Evolutionary conservation across 2,113 vertebrate species (phyloP).

Genomic region (Gavialis gangeticus): DNA sequence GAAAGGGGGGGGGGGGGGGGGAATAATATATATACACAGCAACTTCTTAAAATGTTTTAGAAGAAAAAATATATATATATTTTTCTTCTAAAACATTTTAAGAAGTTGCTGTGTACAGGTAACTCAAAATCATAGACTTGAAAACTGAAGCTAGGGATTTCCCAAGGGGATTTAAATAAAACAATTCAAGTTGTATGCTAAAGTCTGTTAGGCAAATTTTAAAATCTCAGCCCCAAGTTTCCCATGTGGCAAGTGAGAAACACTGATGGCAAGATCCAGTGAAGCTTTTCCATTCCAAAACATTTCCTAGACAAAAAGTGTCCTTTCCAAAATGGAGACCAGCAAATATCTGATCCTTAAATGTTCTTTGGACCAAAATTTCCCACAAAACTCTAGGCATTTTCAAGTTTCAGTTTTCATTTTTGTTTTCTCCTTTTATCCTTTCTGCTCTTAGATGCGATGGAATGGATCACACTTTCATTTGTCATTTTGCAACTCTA

Average conservation of each 20-base stretch:
- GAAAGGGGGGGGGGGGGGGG: no score
- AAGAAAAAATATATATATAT: neutral
- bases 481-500: neutral
- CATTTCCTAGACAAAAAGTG: neutral
- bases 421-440: neutral
- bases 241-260: neutral
- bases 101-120: neutral
- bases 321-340: neutral
- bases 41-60: no score
- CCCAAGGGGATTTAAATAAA: neutral
- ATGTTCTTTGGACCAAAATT: neutral
- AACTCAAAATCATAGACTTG: neutral
- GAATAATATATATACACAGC: no score
- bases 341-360: neutral
- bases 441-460: neutral
- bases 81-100: neutral
- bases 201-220: neutral
- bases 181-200: neutral
- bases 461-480: no score
- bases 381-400: neutral
- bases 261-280: neutral
- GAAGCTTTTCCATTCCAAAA: neutral
- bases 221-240: neutral
- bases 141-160: neutral
- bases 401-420: neutral